These are phyloP conservation scores for Polypterus senegalus DNA, from an alignment of 2,113 vertebrate genomes.

Conservation along the genomic window DNA sequence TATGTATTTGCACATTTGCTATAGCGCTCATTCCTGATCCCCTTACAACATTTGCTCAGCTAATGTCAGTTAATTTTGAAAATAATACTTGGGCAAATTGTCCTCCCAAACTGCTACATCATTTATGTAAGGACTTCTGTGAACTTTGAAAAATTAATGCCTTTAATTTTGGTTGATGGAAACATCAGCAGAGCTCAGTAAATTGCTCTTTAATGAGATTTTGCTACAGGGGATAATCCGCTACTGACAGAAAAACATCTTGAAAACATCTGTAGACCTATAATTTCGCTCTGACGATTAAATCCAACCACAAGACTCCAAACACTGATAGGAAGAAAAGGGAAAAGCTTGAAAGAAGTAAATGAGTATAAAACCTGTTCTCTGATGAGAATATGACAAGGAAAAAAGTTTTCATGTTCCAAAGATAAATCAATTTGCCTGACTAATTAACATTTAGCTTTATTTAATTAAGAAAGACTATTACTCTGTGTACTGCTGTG, in stretches of 20 bases:
- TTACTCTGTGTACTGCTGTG: conserved; percentile 69
- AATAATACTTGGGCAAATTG: conserved; percentile 95
- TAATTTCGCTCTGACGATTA: conserved; percentile 93
- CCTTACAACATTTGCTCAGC: conserved; percentile 71
- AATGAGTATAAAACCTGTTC: conserved; percentile 56
- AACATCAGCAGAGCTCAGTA: conserved; percentile 98
- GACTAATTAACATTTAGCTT: conserved; percentile 71
- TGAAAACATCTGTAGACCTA: conserved; percentile 99
- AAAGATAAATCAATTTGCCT: conserved; percentile 66
- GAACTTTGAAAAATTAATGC: conserved; percentile 99
- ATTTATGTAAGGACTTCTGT: conserved; percentile 96
- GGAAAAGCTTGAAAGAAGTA: conserved; percentile 40
- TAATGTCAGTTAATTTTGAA: conserved; percentile 93
- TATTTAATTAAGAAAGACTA: conserved; percentile 74
- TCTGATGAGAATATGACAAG: conserved; percentile 36
- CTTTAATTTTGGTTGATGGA: conserved; percentile 99
- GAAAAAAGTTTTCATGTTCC: conserved; percentile 42
- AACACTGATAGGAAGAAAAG: conserved; percentile 53
- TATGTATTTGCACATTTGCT: conserved; percentile 68
- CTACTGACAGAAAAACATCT: conserved; percentile 99
- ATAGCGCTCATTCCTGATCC: conserved; percentile 60
- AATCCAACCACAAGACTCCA: conserved; percentile 66
- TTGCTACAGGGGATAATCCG: conserved; percentile 99
- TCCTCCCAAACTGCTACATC: conserved; percentile 94
- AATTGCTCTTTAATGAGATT: conserved; percentile 99